Evolutionary conservation across 2,797 vertebrate genomes (phyloP).

Genomic region (Psittacula derbiana): DNA sequence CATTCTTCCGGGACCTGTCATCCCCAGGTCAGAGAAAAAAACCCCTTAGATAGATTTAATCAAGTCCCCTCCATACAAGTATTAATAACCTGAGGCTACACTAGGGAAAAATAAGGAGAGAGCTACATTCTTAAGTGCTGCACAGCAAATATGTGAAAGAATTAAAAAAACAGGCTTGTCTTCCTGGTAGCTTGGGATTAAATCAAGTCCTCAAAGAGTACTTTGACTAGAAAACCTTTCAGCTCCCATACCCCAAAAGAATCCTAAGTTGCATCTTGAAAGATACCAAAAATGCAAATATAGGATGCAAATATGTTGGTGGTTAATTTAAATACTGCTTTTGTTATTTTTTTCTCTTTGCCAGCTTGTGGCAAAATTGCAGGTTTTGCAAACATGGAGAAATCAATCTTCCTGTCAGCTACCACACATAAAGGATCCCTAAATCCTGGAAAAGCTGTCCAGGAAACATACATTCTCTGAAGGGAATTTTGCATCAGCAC

Average conservation of each 20-base stretch:
- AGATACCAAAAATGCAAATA: background rate
- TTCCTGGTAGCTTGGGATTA: background rate
- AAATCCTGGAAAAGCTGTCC: background rate
- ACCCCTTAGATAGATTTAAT: background rate
- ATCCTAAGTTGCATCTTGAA: background rate
- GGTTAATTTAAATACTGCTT: background rate
- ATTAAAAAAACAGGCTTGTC: background rate
- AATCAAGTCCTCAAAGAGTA: background rate
- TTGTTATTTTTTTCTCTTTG: background rate
- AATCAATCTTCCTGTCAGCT: slow-evolving; percentile 20
- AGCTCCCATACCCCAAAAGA: background rate
- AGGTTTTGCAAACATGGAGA: background rate
- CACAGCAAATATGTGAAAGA: background rate
- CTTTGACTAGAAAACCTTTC: background rate
- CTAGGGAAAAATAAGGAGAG: background rate
- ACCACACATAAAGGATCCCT: background rate
- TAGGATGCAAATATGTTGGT: background rate
- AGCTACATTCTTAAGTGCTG: background rate
- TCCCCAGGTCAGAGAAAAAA: background rate
- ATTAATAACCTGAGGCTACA: background rate
- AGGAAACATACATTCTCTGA: background rate
- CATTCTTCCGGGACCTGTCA: background rate
- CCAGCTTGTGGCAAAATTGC: background rate
- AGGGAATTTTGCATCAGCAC: background rate
- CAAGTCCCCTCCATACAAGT: background rate